Conservation (phyloP, 2,113 vertebrate species). For the Lampris megalopsis region DNA sequence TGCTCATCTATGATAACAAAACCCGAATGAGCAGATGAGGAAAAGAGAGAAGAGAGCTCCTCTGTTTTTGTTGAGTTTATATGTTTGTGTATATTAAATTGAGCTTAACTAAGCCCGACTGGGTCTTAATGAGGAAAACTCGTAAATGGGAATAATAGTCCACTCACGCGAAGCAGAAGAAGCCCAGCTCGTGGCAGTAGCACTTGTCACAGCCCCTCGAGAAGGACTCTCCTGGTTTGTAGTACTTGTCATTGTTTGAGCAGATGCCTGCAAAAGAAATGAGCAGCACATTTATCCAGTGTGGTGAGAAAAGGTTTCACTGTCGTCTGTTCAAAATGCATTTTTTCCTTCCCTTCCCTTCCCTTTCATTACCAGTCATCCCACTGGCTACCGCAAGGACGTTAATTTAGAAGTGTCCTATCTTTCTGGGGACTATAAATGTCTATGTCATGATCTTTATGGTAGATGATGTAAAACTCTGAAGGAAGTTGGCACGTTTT, state of each 20-base stretch:
- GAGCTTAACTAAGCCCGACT: no score
- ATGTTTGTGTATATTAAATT: no score
- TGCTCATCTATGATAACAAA: no score
- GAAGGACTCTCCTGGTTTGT: constrained; percentile 73
- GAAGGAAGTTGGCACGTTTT: constrained; percentile 37
- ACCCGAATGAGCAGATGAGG: no score
- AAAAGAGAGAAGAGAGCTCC: no score
- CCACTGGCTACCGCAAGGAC: not conserved
- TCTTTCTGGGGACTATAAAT: constrained; percentile 25
- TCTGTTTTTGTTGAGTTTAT: no score
- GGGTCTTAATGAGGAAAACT: no score
- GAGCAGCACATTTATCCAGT: not conserved
- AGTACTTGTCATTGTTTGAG: constrained; percentile 63
- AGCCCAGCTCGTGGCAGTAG: constrained; percentile 68
- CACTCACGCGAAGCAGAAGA: constrained; percentile 69
- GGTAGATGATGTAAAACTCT: constrained; percentile 7
- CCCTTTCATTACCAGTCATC: not conserved
- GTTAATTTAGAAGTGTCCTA: not conserved
- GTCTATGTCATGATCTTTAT: not conserved
- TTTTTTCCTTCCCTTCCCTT: not conserved
- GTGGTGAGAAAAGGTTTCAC: not conserved
- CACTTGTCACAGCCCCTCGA: constrained; percentile 72
- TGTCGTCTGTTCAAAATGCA: not conserved
- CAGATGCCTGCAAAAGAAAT: constrained; percentile 62
- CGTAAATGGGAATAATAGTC: not conserved